Conservation (phyloP, 2,797 vertebrate species). For the Crocidura indochinensis region DNA sequence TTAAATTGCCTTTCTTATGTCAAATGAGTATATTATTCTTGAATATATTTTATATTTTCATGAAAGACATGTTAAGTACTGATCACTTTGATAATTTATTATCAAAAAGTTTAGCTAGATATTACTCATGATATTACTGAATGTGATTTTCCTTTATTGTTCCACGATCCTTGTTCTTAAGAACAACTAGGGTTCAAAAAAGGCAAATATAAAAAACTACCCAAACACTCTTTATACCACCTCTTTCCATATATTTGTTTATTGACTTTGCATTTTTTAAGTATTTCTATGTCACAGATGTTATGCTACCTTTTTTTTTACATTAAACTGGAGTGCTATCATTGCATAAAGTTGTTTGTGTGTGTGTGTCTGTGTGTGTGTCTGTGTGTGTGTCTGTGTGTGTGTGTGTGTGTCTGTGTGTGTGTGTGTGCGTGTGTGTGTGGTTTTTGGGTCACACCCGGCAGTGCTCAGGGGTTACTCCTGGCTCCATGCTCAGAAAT, state of each 20-base stretch:
- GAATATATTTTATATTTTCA: not conserved
- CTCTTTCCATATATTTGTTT: not conserved
- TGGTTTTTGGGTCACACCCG: too few relatives aligned
- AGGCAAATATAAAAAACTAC: constrained; percentile 59
- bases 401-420: too few relatives aligned
- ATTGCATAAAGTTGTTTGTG: too few relatives aligned
- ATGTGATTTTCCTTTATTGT: not conserved
- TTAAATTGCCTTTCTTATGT: constrained; percentile 38
- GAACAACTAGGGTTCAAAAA: constrained; percentile 28
- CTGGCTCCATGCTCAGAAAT: too few relatives aligned
- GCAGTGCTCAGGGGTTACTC: too few relatives aligned
- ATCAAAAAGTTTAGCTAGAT: constrained; percentile 40
- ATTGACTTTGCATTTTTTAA: not conserved
- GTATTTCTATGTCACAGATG: too few relatives aligned
- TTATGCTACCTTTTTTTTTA: too few relatives aligned
- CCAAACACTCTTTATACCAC: constrained; percentile 52
- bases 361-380: too few relatives aligned
- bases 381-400: too few relatives aligned
- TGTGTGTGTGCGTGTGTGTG: too few relatives aligned
- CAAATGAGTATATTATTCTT: not conserved
- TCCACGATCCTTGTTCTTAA: not conserved
- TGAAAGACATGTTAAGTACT: constrained; percentile 36
- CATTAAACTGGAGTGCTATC: too few relatives aligned
- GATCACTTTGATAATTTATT: constrained; percentile 15
- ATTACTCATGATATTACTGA: constrained; percentile 2